Evolutionary conservation across 1,140 invertebrate species (phyloP).

Genomic region (Papilio dardanus): DNA sequence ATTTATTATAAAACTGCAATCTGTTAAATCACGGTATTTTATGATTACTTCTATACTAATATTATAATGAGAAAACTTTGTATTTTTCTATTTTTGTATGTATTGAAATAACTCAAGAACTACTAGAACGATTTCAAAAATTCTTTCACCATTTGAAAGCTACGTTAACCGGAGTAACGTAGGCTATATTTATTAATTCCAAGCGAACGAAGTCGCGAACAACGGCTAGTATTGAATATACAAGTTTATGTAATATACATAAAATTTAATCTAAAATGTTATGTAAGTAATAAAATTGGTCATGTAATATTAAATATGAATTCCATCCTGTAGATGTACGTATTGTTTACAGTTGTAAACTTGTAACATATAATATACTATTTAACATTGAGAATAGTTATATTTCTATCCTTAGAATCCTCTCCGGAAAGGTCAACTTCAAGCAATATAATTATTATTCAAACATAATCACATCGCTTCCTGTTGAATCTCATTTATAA

Average conservation of each 20-base stretch:
- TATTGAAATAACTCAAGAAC: too few relatives aligned
- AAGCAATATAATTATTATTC: slow-evolving; percentile 39
- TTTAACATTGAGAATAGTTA: slow-evolving; percentile 4
- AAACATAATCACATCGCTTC: slow-evolving; percentile 38
- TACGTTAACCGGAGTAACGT: too few relatives aligned
- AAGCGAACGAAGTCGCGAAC: too few relatives aligned
- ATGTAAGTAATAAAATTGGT: background rate
- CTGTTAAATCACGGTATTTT: too few relatives aligned
- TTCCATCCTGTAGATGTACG: background rate
- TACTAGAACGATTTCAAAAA: too few relatives aligned
- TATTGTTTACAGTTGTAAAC: background rate
- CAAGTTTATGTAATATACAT: background rate
- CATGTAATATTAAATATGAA: background rate
- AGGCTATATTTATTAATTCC: too few relatives aligned
- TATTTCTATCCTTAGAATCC: slow-evolving; percentile 1
- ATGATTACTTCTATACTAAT: too few relatives aligned
- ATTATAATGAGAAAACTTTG: too few relatives aligned
- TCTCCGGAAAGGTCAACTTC: slow-evolving; percentile 32
- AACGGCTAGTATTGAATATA: too few relatives aligned
- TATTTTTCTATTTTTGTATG: too few relatives aligned
- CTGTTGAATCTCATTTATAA: slow-evolving; percentile 33
- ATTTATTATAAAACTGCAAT: too few relatives aligned
- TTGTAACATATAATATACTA: background rate
- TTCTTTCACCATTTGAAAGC: too few relatives aligned
- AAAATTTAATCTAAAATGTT: background rate